Evolutionary conservation across 2,113 vertebrate species (phyloP), one percentile per base, ranked within the genome.

Genomic region (Dicerorhinus sumatrensis): DNA sequence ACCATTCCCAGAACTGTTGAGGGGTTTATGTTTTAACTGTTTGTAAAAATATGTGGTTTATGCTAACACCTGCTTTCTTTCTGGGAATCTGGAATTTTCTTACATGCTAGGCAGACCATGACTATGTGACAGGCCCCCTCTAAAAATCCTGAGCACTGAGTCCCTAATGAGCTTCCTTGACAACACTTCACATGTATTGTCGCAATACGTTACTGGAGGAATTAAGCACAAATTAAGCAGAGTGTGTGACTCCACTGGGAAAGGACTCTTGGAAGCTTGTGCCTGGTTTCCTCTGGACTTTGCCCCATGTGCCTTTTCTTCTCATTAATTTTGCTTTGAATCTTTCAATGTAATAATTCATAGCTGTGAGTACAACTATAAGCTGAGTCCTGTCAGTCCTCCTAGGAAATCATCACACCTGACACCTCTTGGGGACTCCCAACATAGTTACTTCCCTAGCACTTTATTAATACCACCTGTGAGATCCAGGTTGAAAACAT

Each of bases 1-100:
- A 70, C 8, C 48, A 94, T 80, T 62, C 75, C 31, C 65, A 62
- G 76, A 80, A 80, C 31, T 36, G 8, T 39, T 80, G 82, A 80
- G 29, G 31, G 25, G 39, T 36, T 51, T 73, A 39, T 76, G 56
- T 8, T 33, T 72, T 3, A 89, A n/a, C 31, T 63, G 36, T 67
- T 89, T 73, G 31, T 84, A 69, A 72, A 91, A 95, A 86, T 20
- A n/a, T 36, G 31, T 48, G 13, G 11, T 86, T 91, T n/a, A 91
- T 63, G 33, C 23, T 91, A 86, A 85, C 20, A 91, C 20, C 21
- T 29, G 10, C 20, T 63, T 86, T 91, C 81, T 72, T 79, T 73
- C 56, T 58, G 31, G 46, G 76, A 63, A n/a, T 72, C 82, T 92
- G 89, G 54, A 92, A 73, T 92, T 65, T 73, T 62, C 75, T 29